These are phyloP conservation scores for Trypoxylon attenuatum DNA, from an alignment of 2,888 invertebrate species.

Conservation along the genomic window DNA sequence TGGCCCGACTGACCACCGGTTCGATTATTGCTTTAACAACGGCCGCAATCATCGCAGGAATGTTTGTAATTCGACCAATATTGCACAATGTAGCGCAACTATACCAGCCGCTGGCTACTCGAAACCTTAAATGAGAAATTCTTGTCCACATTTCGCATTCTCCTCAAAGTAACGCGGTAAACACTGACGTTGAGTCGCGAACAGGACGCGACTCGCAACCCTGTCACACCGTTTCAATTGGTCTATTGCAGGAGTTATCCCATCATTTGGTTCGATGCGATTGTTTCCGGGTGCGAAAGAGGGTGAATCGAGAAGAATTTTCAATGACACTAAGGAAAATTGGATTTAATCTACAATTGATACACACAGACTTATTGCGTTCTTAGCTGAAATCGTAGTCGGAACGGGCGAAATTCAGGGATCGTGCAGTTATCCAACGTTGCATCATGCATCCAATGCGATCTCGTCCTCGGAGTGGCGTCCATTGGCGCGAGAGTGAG, in stretches of 20 bases:
- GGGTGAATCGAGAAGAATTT: too few relatives aligned
- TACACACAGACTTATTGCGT: too few relatives aligned
- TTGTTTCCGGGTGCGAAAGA: too few relatives aligned
- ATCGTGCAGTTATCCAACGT: too few relatives aligned
- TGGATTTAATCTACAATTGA: too few relatives aligned
- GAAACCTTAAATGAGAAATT: conserved; percentile 37
- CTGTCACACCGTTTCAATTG: too few relatives aligned
- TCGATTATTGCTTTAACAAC: conserved; percentile 9
- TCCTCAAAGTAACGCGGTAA: conserved; percentile 13
- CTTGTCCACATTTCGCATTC: conserved; percentile 31
- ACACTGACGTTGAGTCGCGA: conserved; percentile 4
- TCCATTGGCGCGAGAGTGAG: neutral
- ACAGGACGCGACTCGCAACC: neutral
- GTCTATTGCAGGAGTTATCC: neutral
- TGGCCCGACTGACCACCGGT: conserved; percentile 10
- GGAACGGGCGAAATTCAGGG: too few relatives aligned
- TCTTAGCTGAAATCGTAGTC: too few relatives aligned
- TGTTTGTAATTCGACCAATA: conserved; percentile 27
- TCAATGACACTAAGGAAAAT: too few relatives aligned
- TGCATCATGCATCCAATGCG: too few relatives aligned
- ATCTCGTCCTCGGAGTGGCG: too few relatives aligned
- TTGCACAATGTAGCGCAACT: conserved; percentile 43
- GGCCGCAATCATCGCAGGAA: conserved; percentile 34
- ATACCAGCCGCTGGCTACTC: conserved; percentile 10
- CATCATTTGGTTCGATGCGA: too few relatives aligned